These are phyloP conservation scores for Anser cygnoides DNA, from an alignment of 2,113 vertebrate species.

Conservation along the genomic window DNA sequence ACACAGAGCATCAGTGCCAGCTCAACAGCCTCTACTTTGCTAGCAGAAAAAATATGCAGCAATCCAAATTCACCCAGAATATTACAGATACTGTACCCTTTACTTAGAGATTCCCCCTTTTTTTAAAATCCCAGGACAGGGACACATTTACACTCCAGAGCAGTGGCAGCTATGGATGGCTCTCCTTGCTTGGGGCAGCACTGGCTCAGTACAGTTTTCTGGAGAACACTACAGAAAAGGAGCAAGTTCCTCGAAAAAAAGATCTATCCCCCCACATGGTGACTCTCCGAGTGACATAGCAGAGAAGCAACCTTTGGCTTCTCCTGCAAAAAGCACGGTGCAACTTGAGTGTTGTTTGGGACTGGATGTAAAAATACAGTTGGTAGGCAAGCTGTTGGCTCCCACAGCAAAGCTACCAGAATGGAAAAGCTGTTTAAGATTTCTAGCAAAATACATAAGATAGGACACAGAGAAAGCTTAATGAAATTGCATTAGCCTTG, in stretches of 20 bases:
- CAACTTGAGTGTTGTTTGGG: neutral
- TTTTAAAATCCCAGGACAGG: neutral
- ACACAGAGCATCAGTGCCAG: neutral
- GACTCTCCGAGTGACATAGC: neutral
- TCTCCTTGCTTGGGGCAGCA: neutral
- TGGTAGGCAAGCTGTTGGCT: neutral
- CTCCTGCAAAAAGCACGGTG: neutral
- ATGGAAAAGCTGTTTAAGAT: neutral
- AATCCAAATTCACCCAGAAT: neutral
- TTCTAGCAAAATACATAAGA: neutral
- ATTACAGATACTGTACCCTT: neutral
- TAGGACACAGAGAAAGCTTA: neutral
- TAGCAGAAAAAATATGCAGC: neutral
- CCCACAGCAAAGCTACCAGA: neutral
- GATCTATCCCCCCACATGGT: neutral
- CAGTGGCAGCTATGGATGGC: accelerated
- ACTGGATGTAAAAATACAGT: neutral
- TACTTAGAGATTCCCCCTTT: neutral
- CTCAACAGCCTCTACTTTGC: neutral
- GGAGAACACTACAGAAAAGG: neutral
- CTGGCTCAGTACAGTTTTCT: neutral
- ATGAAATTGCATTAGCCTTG: neutral
- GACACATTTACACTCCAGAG: neutral
- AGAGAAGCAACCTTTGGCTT: neutral
- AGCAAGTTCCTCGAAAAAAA: neutral